Conservation (phyloP, 2,113 vertebrate genomes). For the Leucoraja erinaceus region DNA sequence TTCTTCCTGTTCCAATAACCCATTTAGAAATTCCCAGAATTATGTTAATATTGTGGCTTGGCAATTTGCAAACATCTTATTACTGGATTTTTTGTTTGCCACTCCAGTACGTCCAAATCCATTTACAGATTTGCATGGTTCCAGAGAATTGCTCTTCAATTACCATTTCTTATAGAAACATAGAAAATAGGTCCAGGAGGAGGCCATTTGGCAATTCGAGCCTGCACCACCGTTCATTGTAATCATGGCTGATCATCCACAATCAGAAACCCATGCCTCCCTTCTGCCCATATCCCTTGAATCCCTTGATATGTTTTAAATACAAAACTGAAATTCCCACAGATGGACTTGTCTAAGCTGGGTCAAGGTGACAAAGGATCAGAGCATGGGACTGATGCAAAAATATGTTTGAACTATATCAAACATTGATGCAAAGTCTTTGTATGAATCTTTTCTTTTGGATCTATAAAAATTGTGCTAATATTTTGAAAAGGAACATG, state of each 20-base stretch:
- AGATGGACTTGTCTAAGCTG: not conserved
- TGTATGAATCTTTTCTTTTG: not conserved
- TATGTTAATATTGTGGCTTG: not conserved
- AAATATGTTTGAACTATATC: not conserved
- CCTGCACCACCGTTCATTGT: no score
- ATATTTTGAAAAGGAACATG: not conserved
- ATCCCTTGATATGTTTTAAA: not conserved
- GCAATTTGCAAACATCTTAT: not conserved
- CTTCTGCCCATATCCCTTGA: no score
- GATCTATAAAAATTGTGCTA: not conserved
- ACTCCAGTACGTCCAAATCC: not conserved
- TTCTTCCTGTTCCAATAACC: not conserved
- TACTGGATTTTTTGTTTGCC: not conserved
- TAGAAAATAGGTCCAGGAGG: no score
- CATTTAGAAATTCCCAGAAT: not conserved
- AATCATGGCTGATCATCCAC: no score
- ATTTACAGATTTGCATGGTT: not conserved
- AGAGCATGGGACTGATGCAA: not conserved
- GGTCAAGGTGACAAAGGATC: not conserved
- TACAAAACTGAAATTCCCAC: not conserved
- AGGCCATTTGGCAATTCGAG: no score
- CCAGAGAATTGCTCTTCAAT: not conserved
- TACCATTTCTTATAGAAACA: not conserved
- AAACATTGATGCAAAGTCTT: not conserved
- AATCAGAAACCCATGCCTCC: no score